Evolutionary conservation across 1,140 invertebrate species (phyloP).

Genomic region (Solen grandis): DNA sequence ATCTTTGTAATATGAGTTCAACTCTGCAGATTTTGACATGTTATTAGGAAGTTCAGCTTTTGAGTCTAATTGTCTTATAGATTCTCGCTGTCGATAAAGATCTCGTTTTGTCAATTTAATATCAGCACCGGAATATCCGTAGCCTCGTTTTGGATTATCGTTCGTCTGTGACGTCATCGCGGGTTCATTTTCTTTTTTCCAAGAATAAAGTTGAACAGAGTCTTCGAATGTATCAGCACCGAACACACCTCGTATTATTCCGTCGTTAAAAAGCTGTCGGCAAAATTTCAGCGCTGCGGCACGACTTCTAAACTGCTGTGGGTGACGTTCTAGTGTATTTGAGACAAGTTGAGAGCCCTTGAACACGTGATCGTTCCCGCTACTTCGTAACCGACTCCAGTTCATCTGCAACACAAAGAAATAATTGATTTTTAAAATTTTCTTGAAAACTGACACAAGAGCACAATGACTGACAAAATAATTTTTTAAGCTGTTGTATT

Average conservation of each 20-base stretch:
- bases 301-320: slow-evolving; percentile 66
- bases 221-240: slow-evolving; percentile 74
- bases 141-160: slow-evolving; percentile 1
- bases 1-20: not conserved
- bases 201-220: slow-evolving; percentile 73
- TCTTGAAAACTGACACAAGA: too few relatives aligned
- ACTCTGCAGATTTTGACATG: not conserved
- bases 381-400: slow-evolving; percentile 43
- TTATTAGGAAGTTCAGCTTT: not conserved
- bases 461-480: too few relatives aligned
- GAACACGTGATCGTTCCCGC: slow-evolving; percentile 68
- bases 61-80: slow-evolving; percentile 13
- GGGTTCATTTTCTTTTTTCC: slow-evolving; percentile 66
- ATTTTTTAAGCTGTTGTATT: too few relatives aligned
- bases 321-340: slow-evolving; percentile 67
- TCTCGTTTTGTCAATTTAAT: slow-evolving; percentile 40
- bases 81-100: slow-evolving; percentile 34
- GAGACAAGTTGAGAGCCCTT: slow-evolving; percentile 72
- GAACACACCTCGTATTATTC: slow-evolving; percentile 71
- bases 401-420: slow-evolving; percentile 77
- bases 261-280: slow-evolving; percentile 69
- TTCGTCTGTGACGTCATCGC: slow-evolving; percentile 62
- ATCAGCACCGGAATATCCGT: slow-evolving; percentile 47
- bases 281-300: slow-evolving; percentile 70
- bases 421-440: too few relatives aligned